Evolutionary conservation across 2,888 invertebrate species (phyloP), one percentile per base, ranked within the genome.

Genomic region (Phengaris arion): DNA sequence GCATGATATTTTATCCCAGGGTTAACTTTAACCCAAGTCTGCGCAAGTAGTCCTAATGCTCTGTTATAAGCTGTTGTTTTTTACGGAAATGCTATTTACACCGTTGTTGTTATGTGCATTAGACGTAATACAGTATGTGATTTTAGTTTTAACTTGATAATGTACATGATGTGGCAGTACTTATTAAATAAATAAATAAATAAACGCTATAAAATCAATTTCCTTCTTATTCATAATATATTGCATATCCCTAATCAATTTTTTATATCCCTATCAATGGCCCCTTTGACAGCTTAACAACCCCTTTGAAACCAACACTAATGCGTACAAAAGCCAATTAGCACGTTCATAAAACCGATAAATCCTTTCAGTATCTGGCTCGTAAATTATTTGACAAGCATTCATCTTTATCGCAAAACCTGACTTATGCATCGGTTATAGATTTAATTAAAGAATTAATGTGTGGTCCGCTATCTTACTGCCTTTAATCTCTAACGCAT

Each of bases 361-460:
- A 70, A 69, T 64, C 59, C 13, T 51, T 54, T 55, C 75, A 74
- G 74, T 91, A 92, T 92, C 91, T 86, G 81, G 83, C 82, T 85
- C 84, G 89, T 92, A 91, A 92, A 89, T 92, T 91, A 91, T 90
- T 88, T 90, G 89, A 90, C 90, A 90, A 85, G 82, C 87, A 90
- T 91, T 91, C 88, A 88, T 91, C 89, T 91, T 90, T 89, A 91
- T 88, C 86, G 86, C 86, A 83, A 35, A 86, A 85, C 86, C 82
- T 80, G 81, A 81, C 82, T 83, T 81, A 80, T 80, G 79, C 78
- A 52, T 76, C 77, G 76, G 77, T 78, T 76, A 76, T 77, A 78
- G 77, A 74, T 81, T 83, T 84, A 85, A 82, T 85, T 86, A 86
- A 85, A 84, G 85, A 84, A 83, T 90, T 89, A 88, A 86, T 88